Evolutionary conservation across 2,113 vertebrate species (phyloP).

Genomic region (human (Homo sapiens)): DNA sequence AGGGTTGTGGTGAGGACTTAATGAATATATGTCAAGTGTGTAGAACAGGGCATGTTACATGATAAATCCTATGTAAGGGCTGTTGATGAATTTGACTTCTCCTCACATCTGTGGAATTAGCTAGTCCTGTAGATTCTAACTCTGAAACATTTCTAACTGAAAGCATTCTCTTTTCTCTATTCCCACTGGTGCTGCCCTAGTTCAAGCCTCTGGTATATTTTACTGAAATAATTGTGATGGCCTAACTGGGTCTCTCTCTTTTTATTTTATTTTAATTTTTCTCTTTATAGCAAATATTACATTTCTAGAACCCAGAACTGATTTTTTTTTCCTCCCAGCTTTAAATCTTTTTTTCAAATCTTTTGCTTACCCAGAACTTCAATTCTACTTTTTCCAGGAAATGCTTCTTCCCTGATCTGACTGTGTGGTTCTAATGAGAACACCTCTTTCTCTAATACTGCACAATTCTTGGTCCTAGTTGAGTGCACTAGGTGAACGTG

Average conservation of each 20-base stretch:
- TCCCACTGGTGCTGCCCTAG: background rate
- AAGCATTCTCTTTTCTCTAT: background rate
- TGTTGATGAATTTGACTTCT: background rate
- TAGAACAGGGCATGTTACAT: background rate
- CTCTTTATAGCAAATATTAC: background rate
- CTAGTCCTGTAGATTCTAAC: background rate
- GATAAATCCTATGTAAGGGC: background rate
- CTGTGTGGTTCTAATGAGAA: background rate
- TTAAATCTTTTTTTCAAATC: background rate
- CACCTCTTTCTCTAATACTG: background rate
- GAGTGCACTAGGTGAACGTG: background rate
- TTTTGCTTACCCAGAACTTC: background rate
- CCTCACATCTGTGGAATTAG: background rate
- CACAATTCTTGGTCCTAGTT: background rate
- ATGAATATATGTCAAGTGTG: background rate
- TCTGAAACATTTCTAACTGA: background rate
- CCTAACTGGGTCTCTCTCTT: background rate
- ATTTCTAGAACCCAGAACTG: slow-evolving; percentile 18
- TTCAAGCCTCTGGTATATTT: background rate
- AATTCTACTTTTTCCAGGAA: background rate
- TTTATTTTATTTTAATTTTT: background rate
- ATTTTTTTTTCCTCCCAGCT: background rate
- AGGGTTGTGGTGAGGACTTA: background rate
- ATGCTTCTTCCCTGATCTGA: background rate
- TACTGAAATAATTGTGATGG: background rate